Percentiles rank a stretch among this genome's conserved stretches.
Evolutionary conservation across 1,140 invertebrate species (phyloP).

Genomic region (Rhizoglyphus robini): DNA sequence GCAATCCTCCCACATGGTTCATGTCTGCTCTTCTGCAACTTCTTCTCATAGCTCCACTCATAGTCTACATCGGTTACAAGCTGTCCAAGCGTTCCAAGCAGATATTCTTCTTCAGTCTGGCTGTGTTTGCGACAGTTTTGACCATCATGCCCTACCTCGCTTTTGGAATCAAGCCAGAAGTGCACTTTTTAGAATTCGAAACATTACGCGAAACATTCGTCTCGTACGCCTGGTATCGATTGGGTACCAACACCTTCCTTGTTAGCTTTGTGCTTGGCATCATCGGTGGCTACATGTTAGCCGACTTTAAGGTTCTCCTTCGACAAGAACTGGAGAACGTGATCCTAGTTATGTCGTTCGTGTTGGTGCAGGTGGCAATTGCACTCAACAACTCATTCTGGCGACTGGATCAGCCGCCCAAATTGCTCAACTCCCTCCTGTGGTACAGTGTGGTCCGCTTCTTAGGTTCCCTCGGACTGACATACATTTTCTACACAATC

Average conservation of each 20-base stretch:
- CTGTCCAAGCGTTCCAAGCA: neutral
- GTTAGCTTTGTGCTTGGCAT: conserved; percentile 6
- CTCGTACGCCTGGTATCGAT: conserved; percentile 13
- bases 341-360: neutral
- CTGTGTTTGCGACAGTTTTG: neutral
- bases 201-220: neutral
- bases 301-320: neutral
- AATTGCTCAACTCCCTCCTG: neutral
- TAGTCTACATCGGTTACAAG: neutral
- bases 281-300: conserved; percentile 14
- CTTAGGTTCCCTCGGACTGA: neutral
- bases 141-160: neutral
- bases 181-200: conserved; percentile 13
- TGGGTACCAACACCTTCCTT: neutral
- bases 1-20: conserved; percentile 16
- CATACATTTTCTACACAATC: conserved; percentile 11
- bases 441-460: conserved; percentile 7
- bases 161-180: conserved; percentile 7
- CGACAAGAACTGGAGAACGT: neutral
- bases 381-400: conserved; percentile 11
- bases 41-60: neutral
- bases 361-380: neutral
- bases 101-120: neutral
- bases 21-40: conserved; percentile 12
- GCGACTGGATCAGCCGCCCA: neutral